Conservation (phyloP, 1,140 invertebrate genomes). For the Antheraea mylitta region DNA sequence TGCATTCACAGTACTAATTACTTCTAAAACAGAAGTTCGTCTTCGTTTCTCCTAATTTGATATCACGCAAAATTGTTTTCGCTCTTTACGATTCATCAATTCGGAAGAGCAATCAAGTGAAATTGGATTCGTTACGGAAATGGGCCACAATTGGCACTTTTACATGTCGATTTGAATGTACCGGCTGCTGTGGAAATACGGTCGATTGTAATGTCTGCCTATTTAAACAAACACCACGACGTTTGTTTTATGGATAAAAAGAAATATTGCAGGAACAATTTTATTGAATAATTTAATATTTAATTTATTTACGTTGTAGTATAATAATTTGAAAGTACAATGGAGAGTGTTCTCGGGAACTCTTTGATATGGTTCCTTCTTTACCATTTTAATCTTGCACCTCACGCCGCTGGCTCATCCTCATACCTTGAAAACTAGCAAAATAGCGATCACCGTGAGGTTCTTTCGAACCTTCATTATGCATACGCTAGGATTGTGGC, state of each 20-base stretch:
- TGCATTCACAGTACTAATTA: neutral
- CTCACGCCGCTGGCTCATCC: no score
- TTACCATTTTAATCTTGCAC: no score
- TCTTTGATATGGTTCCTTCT: no score
- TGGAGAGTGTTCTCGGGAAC: no score
- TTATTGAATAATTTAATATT: no score
- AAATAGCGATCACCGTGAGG: no score
- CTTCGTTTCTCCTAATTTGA: slow-evolving; percentile 20
- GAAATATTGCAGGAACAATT: neutral
- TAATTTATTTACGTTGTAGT: no score
- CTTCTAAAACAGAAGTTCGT: neutral
- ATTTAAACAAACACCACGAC: slow-evolving; percentile 8
- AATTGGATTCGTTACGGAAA: slow-evolving; percentile 36
- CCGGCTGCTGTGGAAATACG: slow-evolving; percentile 21
- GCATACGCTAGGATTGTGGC: no score
- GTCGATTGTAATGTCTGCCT: slow-evolving; percentile 24
- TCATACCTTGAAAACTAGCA: no score
- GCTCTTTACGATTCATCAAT: slow-evolving; percentile 37
- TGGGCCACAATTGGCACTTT: slow-evolving; percentile 35
- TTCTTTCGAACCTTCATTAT: no score
- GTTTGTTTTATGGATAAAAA: neutral
- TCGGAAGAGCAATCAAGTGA: slow-evolving; percentile 30
- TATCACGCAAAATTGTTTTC: slow-evolving; percentile 34
- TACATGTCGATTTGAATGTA: slow-evolving; percentile 30
- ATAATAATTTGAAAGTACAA: no score